Base-by-base conservation (phyloP, 2,888 invertebrate species). In the Synergus laeviventris region DNA sequence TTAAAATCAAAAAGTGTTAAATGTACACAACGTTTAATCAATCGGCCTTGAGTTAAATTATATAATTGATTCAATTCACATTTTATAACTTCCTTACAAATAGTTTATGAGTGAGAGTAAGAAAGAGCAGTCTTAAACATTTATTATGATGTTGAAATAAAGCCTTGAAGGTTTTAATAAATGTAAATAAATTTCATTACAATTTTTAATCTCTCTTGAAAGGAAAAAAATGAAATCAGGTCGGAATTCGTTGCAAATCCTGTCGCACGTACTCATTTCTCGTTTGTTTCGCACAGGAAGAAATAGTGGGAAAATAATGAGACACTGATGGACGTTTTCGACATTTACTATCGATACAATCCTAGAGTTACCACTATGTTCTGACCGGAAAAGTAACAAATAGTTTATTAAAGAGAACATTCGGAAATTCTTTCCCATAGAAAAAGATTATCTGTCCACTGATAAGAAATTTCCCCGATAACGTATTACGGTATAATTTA, bases 221-320 rank as follows among this genome's bases (percentile, higher is more conserved):
- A 49, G 39, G 16, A 31, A 66, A 70, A 54, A 49, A 70, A 70
- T 70, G 31, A 31, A 70, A 70, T 31, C 45, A 49, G 70, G 70
- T 70, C 49, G 70, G 70, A 70, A 70, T 70, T 70, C 70, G 49
- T 70, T 70, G 49, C 31, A 70, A 70, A 70, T 70, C 70, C 70
- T 70, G 70, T 70, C 70, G 49, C 70, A 70, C 70, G 70, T 31
- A 70, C 70, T 70, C 70, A 70, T 70, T 70, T 70, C 70, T 70
- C 70, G 31, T 70, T 54, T 70, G 36, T 70, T 49, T 49, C 70
- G n/a, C 70, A 31, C 8, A n/a, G 49, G 45, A 49, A 70, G 49
- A 49, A 70, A 54, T 49, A 70, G 70, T 70, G 70, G 49, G 70
- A 70, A 70, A 45, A 70, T 70, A 70, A 70, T 70, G 70, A 70